A percentile compares a stretch with the other conserved stretches of the same genome.
phyloP scores from a whole-genome alignment of 2,888 invertebrate species.

The Acrobeloides nanus region DNA sequence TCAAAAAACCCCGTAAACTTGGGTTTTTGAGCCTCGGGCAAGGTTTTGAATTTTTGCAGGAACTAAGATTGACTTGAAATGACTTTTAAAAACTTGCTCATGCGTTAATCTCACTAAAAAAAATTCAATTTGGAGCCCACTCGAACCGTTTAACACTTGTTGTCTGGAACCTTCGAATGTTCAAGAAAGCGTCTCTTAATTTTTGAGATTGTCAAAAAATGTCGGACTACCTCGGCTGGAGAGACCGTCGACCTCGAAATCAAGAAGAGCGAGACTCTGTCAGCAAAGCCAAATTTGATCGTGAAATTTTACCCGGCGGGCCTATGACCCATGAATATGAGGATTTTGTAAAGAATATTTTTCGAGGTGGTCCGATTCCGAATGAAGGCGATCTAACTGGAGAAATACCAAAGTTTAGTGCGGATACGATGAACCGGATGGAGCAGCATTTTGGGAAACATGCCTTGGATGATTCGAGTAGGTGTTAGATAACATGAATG shows the following conservation, averaged over 20 bases:
- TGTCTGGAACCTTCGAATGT: too few relatives aligned
- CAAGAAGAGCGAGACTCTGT: constrained; percentile 18
- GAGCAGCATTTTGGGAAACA: constrained; percentile 39
- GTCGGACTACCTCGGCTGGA: constrained; percentile 50
- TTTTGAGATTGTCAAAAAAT: too few relatives aligned
- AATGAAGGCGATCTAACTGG: constrained; percentile 5
- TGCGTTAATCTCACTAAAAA: too few relatives aligned
- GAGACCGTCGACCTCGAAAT: constrained; percentile 36
- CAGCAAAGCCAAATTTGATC: constrained; percentile 20
- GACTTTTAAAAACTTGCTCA: too few relatives aligned
- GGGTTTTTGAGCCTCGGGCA: too few relatives aligned
- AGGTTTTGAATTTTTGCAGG: too few relatives aligned
- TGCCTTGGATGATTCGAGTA: constrained; percentile 39
- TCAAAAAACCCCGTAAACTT: too few relatives aligned
- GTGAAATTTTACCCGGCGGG: constrained; percentile 37
- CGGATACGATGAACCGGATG: constrained; percentile 39
- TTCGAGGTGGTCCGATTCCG: constrained; percentile 7
- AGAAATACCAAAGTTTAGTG: constrained; percentile 32
- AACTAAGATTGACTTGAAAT: too few relatives aligned
- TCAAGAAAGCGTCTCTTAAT: too few relatives aligned
- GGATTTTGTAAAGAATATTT: constrained; percentile 17
- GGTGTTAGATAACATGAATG: too few relatives aligned
- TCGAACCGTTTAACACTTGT: too few relatives aligned
- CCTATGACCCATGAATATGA: constrained; percentile 41
- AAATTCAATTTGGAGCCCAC: too few relatives aligned